Conservation (phyloP, 2,888 invertebrate genomes). For the Thera obeliscata region DNA sequence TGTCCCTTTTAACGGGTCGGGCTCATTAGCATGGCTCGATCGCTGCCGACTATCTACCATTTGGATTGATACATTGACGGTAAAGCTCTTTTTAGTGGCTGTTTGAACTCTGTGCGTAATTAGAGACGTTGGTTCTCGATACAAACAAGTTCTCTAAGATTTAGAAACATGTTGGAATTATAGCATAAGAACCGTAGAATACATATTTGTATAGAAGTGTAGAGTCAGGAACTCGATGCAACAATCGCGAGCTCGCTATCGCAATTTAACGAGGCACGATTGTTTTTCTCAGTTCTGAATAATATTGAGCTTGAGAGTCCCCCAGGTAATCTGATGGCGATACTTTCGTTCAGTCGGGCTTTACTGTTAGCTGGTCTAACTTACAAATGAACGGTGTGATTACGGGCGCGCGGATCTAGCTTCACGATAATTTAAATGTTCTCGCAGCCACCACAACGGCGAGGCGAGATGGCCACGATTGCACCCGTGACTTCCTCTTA, state of each 20-base stretch:
- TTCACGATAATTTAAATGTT: conserved; percentile 82
- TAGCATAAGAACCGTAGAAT: conserved; percentile 43
- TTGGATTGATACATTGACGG: conserved; percentile 76
- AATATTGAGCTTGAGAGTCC: conserved; percentile 80
- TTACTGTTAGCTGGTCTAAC: conserved; percentile 76
- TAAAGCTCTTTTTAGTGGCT: conserved; percentile 66
- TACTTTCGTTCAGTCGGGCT: conserved; percentile 72
- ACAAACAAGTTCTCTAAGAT: conserved; percentile 57
- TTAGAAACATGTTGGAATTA: conserved; percentile 40
- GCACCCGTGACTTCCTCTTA: conserved; percentile 76
- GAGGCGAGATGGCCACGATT: conserved; percentile 72
- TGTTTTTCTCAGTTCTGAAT: conserved; percentile 83
- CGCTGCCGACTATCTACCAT: conserved; percentile 65
- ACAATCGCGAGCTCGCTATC: conserved; percentile 76
- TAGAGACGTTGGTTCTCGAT: conserved; percentile 54
- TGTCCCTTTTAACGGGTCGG: conserved; percentile 73
- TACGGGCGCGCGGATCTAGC: conserved; percentile 79
- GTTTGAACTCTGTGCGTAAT: conserved; percentile 63
- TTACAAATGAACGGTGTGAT: conserved; percentile 83
- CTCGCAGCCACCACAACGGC: conserved; percentile 68
- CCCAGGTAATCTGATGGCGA: conserved; percentile 76
- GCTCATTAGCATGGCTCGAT: conserved; percentile 76
- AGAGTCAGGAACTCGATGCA: conserved; percentile 65
- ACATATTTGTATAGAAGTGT: conserved; percentile 53
- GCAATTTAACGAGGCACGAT: conserved; percentile 82